phyloP scores from a whole-genome alignment of 2,888 invertebrate genomes.

The Drosophila putrida region DNA sequence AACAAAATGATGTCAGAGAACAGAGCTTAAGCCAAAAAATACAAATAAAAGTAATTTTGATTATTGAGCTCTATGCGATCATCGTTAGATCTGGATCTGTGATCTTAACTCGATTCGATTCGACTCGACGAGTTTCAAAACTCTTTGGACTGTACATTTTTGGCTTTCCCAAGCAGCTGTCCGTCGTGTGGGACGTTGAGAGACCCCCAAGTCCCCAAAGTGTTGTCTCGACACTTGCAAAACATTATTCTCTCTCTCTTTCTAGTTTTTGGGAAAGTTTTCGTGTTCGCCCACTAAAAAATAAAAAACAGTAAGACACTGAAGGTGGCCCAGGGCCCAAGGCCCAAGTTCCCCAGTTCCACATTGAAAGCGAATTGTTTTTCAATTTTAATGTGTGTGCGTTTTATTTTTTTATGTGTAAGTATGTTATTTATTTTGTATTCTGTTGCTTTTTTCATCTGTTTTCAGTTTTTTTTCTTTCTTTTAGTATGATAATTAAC shows the following conservation, averaged over 20 bases:
- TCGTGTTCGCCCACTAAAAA: conserved; percentile 46
- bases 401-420: conserved; percentile 4
- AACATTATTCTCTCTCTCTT: conserved; percentile 19
- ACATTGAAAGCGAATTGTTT: conserved; percentile 38
- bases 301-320: conserved; percentile 11
- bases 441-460: conserved; percentile 5
- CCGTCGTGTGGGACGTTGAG: conserved; percentile 5
- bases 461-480: conserved; percentile 33
- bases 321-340: conserved; percentile 30
- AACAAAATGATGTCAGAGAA: conserved; percentile 52
- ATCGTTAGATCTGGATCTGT: conserved; percentile 41
- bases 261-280: conserved; percentile 45
- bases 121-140: neutral
- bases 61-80: conserved; percentile 28
- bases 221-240: conserved; percentile 34
- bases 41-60: conserved; percentile 2
- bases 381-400: conserved; percentile 28
- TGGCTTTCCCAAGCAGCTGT: conserved; percentile 36
- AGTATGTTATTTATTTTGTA: conserved; percentile 7
- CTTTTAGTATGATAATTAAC: conserved; percentile 72
- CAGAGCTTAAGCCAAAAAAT: conserved; percentile 23
- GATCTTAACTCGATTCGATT: conserved; percentile 5
- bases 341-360: neutral
- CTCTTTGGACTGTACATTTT: conserved; percentile 27
- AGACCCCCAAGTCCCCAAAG: conserved; percentile 42